phyloP scores from a whole-genome alignment of 2,888 invertebrate genomes.

The Thereva unica region DNA sequence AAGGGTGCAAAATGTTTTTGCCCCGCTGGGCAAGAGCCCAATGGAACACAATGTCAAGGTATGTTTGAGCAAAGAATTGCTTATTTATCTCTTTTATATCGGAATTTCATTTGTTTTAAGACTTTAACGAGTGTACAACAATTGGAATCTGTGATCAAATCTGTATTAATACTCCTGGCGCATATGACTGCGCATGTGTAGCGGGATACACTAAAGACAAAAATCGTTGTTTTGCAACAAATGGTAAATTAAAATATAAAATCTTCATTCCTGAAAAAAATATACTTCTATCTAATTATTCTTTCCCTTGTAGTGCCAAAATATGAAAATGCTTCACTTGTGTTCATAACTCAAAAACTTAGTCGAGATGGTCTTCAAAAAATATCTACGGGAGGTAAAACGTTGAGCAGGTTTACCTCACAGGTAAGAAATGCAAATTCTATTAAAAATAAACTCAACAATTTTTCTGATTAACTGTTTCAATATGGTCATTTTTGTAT shows the following conservation, averaged over 20 bases:
- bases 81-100: conserved; percentile 3
- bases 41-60: conserved; percentile 66
- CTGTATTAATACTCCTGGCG: conserved; percentile 70
- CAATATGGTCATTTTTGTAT: no score
- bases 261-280: not conserved
- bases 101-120: conserved; percentile 55
- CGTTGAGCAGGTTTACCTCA: conserved; percentile 49
- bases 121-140: conserved; percentile 76
- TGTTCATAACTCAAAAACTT: conserved; percentile 74
- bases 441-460: no score
- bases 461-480: no score
- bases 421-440: no score
- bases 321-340: conserved; percentile 66
- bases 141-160: conserved; percentile 75
- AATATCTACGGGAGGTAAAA: conserved; percentile 62
- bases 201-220: conserved; percentile 68
- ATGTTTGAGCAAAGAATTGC: conserved; percentile 28
- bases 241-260: conserved; percentile 62
- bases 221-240: conserved; percentile 68
- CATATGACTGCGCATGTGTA: conserved; percentile 74
- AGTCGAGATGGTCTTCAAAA: conserved; percentile 67
- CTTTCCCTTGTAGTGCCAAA: conserved; percentile 63
- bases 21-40: conserved; percentile 65
- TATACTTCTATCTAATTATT: conserved; percentile 8
- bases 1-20: conserved; percentile 78